Percentiles rank a stretch among this genome's conserved stretches.
Evolutionary conservation across 64 coral and sea anemone species (phyloP).

Genomic region (Montipora efflorescens): DNA sequence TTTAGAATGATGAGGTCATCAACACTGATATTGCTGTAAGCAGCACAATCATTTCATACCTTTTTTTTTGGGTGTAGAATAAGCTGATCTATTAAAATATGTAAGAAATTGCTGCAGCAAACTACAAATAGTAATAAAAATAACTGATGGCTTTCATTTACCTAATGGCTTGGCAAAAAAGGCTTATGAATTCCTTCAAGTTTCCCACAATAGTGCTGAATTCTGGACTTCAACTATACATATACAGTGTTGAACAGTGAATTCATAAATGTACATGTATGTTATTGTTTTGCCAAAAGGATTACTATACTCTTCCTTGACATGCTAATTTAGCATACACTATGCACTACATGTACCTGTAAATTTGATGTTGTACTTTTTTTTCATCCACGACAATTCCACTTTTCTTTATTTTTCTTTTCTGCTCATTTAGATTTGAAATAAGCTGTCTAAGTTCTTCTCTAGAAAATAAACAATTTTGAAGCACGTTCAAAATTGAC

Average conservation of each 20-base stretch:
- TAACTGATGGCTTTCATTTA: not conserved
- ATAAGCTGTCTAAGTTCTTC: not conserved
- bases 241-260: no score
- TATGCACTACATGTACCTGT: slow-evolving; percentile 1
- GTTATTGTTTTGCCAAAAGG: no score
- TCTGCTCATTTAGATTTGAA: slow-evolving; percentile 9
- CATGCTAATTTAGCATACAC: not conserved
- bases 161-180: not conserved
- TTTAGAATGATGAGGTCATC: not conserved
- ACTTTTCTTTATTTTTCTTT: slow-evolving; percentile 2
- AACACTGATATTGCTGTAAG: not conserved
- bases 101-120: not conserved
- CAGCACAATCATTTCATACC: no score
- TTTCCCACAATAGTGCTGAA: not conserved
- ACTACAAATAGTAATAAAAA: not conserved
- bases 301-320: no score
- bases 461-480: not conserved
- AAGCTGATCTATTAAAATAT: no score
- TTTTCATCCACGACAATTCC: slow-evolving; percentile 26
- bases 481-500: not conserved
- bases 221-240: not conserved
- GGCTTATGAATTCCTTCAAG: not conserved
- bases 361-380: slow-evolving; percentile 16
- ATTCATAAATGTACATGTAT: no score
- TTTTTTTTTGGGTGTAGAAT: no score